Conservation (phyloP, 53 echinoderm and acorn worm species). For the Paracentrotus lividus region DNA sequence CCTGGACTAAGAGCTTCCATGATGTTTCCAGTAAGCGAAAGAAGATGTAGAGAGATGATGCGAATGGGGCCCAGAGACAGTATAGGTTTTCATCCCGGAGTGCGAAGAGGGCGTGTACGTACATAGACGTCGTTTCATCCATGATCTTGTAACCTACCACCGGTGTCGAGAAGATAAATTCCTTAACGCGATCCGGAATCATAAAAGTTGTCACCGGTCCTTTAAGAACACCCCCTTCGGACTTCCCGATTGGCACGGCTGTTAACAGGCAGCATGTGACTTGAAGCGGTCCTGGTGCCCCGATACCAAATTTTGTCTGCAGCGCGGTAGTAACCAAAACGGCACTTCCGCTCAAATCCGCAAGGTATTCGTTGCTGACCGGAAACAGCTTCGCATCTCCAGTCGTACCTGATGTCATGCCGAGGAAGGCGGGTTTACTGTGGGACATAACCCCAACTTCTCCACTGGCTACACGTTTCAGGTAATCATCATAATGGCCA, state of each 20-base stretch:
- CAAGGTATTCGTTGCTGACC: neutral
- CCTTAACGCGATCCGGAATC: slow-evolving; percentile 36
- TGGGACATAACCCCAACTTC: slow-evolving; percentile 50
- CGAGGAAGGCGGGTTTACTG: slow-evolving; percentile 2
- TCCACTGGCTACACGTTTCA: slow-evolving; percentile 45
- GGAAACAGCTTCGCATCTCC: slow-evolving; percentile 53
- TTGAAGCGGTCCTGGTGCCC: neutral
- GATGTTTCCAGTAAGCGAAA: slow-evolving; percentile 42
- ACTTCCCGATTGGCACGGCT: neutral
- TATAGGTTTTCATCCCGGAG: slow-evolving; percentile 32
- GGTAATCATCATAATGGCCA: slow-evolving; percentile 7
- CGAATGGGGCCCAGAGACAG: slow-evolving; percentile 50
- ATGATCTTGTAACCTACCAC: slow-evolving; percentile 31
- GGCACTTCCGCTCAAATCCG: slow-evolving; percentile 28
- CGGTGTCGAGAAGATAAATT: slow-evolving; percentile 38
- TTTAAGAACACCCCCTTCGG: slow-evolving; percentile 31
- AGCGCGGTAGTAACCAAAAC: neutral
- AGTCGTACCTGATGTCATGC: slow-evolving; percentile 64
- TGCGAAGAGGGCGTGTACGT: slow-evolving; percentile 67
- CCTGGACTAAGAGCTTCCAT: slow-evolving; percentile 46
- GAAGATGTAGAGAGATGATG: slow-evolving; percentile 58
- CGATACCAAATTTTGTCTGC: neutral
- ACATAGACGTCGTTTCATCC: slow-evolving; percentile 53
- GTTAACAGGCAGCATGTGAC: slow-evolving; percentile 14
- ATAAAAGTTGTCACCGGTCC: slow-evolving; percentile 55